phyloP scores from a whole-genome alignment of 1,140 invertebrate species.

The Dryas iulia region DNA sequence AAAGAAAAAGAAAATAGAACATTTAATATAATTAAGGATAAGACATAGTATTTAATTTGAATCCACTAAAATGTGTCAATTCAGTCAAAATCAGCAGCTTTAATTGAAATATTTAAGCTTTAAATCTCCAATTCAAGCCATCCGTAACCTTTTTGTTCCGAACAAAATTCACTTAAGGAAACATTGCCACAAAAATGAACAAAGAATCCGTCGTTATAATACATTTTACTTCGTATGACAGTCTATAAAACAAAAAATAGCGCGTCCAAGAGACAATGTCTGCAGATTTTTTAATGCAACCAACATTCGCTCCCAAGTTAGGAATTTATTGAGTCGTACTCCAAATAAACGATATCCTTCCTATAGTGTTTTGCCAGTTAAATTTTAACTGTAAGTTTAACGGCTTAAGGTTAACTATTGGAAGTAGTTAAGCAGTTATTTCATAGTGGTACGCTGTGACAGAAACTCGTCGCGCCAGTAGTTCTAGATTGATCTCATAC shows the following conservation, averaged over 20 bases:
- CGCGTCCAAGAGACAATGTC: conserved; percentile 44
- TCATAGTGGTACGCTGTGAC: conserved; percentile 26
- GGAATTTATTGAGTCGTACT: conserved; percentile 73
- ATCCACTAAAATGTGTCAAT: no score
- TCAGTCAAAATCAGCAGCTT: no score
- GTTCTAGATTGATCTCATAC: conserved; percentile 65
- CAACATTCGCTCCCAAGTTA: conserved; percentile 64
- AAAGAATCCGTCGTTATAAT: conserved; percentile 18
- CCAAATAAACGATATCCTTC: conserved; percentile 43
- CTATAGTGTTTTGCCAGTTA: background rate
- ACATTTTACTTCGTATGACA: conserved; percentile 42
- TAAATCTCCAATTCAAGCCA: background rate
- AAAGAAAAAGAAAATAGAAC: no score
- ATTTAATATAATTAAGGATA: no score
- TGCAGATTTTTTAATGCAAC: conserved; percentile 61
- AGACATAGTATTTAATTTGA: no score
- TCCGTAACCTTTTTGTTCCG: background rate
- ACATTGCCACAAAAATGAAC: background rate
- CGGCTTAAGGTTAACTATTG: conserved; percentile 9
- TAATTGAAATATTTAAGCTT: background rate
- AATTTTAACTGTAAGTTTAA: conserved; percentile 2
- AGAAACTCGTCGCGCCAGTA: conserved; percentile 51
- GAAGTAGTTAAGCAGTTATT: background rate
- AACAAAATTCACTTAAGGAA: background rate
- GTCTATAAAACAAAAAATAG: conserved; percentile 33